Conservation (phyloP, 35 echinoderm and acorn worm genomes). For the Anneissia japonica region DNA sequence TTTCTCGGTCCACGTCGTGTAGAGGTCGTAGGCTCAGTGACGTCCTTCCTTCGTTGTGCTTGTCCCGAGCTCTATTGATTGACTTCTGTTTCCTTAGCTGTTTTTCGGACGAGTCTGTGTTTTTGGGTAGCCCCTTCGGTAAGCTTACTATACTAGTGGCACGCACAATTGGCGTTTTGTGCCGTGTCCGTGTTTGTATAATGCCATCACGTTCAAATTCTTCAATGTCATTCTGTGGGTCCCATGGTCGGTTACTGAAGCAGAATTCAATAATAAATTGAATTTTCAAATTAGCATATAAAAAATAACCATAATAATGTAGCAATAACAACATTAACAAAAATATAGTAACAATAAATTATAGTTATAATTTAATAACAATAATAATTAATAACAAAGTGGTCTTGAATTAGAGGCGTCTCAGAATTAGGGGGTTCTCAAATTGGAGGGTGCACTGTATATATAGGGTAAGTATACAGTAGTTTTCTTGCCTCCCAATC, state of each 20-base stretch:
- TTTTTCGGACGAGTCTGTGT: background rate
- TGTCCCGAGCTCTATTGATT: slow-evolving; percentile 26
- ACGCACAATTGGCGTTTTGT: slow-evolving; percentile 71
- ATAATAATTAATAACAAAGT: too few relatives aligned
- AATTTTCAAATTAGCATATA: background rate
- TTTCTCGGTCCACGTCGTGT: slow-evolving; percentile 66
- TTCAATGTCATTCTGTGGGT: slow-evolving; percentile 82
- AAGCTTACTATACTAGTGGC: slow-evolving; percentile 89
- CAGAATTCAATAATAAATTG: background rate
- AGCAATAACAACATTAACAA: too few relatives aligned
- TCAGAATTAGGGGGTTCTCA: too few relatives aligned
- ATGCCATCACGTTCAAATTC: slow-evolving; percentile 79
- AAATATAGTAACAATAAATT: too few relatives aligned
- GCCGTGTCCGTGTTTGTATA: slow-evolving; percentile 79
- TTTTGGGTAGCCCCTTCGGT: slow-evolving; percentile 36
- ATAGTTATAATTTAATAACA: too few relatives aligned
- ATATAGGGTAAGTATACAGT: too few relatives aligned
- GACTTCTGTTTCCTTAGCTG: background rate
- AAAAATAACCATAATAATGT: background rate
- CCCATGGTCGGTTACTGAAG: slow-evolving; percentile 79
- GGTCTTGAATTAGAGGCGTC: too few relatives aligned
- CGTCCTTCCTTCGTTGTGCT: slow-evolving; percentile 16
- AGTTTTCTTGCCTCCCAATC: too few relatives aligned
- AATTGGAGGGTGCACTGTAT: too few relatives aligned
- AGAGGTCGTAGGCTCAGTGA: background rate